Conservation (phyloP, 2,113 vertebrate genomes). For the Nyctibius bracteatus region DNA sequence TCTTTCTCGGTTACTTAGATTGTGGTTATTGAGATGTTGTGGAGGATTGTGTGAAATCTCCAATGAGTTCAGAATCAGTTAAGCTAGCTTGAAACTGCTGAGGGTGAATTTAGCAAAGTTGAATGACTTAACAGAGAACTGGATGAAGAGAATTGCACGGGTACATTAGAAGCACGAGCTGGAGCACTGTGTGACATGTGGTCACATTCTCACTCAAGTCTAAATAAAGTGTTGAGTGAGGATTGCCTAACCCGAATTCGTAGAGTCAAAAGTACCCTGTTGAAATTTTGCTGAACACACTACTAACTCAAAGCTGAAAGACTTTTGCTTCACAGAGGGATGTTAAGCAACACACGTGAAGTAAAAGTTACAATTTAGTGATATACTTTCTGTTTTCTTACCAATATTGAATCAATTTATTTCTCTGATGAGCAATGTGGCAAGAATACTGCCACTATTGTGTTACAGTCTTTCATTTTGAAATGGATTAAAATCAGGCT, state of each 20-base stretch:
- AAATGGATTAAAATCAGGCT: neutral
- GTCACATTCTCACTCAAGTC: neutral
- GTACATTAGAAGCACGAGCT: neutral
- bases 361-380: neutral
- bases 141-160: neutral
- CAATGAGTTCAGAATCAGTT: neutral
- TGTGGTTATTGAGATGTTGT: neutral
- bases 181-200: rapidly evolving
- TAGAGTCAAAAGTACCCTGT: neutral
- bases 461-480: neutral
- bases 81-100: neutral
- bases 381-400: neutral
- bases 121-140: neutral
- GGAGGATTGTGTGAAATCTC: neutral
- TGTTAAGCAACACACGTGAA: neutral
- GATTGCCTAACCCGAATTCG: neutral
- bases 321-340: neutral
- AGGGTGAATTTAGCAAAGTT: neutral
- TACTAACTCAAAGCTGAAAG: neutral
- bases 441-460: neutral
- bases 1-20: neutral
- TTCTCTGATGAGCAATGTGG: neutral
- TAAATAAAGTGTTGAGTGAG: neutral
- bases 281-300: neutral
- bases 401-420: neutral